Evolutionary conservation across 2,888 invertebrate genomes (phyloP).

Genomic region (Gastracanthus pulcherrimus): DNA sequence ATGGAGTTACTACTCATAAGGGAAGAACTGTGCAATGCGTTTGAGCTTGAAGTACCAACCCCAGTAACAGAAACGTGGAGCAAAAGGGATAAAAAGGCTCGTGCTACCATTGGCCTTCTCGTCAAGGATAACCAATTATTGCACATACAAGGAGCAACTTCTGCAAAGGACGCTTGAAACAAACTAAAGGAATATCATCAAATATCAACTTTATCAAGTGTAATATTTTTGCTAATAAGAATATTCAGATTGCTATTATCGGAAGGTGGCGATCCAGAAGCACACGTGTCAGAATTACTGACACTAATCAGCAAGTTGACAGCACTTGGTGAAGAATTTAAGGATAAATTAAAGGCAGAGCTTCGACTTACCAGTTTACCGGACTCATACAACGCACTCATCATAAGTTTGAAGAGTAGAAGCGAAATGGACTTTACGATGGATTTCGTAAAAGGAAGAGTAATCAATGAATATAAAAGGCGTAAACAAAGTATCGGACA

Average conservation of each 20-base stretch:
- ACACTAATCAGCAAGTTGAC: conserved; percentile 57
- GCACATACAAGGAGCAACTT: conserved; percentile 49
- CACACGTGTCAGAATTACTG: conserved; percentile 59
- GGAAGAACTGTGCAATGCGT: no score
- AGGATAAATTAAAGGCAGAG: conserved; percentile 36
- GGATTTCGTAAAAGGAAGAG: not conserved
- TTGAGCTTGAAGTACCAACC: no score
- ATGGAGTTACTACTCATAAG: no score
- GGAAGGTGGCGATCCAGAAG: conserved; percentile 58
- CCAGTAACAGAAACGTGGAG: conserved; percentile 45
- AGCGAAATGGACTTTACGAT: not conserved
- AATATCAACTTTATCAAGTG: conserved; percentile 57
- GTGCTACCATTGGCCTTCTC: conserved; percentile 57
- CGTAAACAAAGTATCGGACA: not conserved
- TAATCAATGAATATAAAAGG: conserved; percentile 32
- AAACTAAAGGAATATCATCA: conserved; percentile 56
- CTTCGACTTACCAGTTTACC: conserved; percentile 61
- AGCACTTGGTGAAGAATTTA: conserved; percentile 18
- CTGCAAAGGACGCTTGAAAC: conserved; percentile 54
- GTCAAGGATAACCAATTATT: conserved; percentile 51
- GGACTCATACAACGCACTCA: conserved; percentile 59
- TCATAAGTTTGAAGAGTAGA: conserved; percentile 60
- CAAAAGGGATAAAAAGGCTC: conserved; percentile 55
- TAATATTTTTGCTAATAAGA: conserved; percentile 51
- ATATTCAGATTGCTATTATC: conserved; percentile 50